phyloP scores from a whole-genome alignment of 2,888 invertebrate genomes.

The Drosophila picticornis region DNA sequence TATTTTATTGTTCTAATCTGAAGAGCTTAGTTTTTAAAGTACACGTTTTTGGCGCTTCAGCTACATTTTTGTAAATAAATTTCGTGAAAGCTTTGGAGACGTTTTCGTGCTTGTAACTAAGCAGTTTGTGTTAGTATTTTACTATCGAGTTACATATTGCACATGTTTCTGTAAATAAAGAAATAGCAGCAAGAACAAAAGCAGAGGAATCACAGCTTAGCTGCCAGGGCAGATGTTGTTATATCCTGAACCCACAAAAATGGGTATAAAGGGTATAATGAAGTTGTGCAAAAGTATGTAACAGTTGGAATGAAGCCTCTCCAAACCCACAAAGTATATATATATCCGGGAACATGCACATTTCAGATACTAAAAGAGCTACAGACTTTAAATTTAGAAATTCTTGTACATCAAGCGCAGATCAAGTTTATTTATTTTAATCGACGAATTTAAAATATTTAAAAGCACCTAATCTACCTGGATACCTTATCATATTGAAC shows the following conservation, averaged over 20 bases:
- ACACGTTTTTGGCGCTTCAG: neutral
- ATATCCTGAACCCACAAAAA: neutral
- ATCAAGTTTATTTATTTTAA: neutral
- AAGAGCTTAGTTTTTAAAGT: neutral
- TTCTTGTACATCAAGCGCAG: neutral
- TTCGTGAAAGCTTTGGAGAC: conserved; percentile 8
- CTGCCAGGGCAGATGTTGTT: conserved; percentile 41
- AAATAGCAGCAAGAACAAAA: conserved; percentile 15
- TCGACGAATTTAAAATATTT: no score
- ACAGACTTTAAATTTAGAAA: neutral
- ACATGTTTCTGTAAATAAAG: neutral
- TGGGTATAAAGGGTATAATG: neutral
- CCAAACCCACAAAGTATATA: neutral
- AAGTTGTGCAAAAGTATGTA: neutral
- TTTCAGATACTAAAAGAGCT: accelerated
- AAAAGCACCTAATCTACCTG: no score
- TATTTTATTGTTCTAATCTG: neutral
- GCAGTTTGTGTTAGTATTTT: conserved; percentile 32
- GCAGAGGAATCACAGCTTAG: conserved; percentile 37
- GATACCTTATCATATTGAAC: neutral
- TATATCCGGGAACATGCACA: neutral
- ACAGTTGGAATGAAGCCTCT: neutral
- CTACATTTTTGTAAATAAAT: conserved; percentile 4
- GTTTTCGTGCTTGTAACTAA: neutral
- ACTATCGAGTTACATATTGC: conserved; percentile 30